phyloP scores from a whole-genome alignment of 2,113 vertebrate species.

The Alouatta palliata region DNA sequence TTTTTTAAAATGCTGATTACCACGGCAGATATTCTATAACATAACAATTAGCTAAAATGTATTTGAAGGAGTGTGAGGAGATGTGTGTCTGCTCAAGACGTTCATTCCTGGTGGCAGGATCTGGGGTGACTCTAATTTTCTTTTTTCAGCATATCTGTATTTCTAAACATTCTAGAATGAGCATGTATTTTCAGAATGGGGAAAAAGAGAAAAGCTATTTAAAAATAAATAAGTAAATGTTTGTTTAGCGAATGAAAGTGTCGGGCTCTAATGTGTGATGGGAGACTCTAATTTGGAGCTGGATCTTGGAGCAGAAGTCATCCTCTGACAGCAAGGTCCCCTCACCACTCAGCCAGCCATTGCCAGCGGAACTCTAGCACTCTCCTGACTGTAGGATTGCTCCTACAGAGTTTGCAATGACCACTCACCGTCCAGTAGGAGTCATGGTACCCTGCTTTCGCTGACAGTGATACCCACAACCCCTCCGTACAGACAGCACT shows the following conservation, averaged over 20 bases:
- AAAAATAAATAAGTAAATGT: slow-evolving; percentile 68
- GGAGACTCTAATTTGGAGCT: slow-evolving; percentile 36
- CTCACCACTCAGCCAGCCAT: not conserved
- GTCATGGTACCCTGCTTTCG: not conserved
- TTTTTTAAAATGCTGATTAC: slow-evolving; percentile 17
- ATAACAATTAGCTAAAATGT: slow-evolving; percentile 26
- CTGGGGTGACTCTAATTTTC: slow-evolving; percentile 36
- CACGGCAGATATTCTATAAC: not conserved
- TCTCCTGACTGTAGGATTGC: not conserved
- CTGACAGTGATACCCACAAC: not conserved
- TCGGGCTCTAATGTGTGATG: not conserved
- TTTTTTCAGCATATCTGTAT: slow-evolving; percentile 38
- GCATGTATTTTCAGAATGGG: slow-evolving; percentile 19
- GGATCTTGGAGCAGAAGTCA: not conserved
- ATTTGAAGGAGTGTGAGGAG: not conserved
- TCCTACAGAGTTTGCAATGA: not conserved
- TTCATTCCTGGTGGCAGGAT: not conserved
- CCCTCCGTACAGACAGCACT: not conserved
- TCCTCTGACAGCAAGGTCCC: not conserved
- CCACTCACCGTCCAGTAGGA: not conserved
- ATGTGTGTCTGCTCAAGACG: not conserved
- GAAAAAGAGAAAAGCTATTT: slow-evolving; percentile 57
- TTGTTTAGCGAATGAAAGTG: slow-evolving; percentile 55
- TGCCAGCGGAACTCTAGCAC: not conserved
- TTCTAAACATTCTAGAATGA: slow-evolving; percentile 52